phyloP scores from a whole-genome alignment of 1,140 invertebrate genomes.

The Schlechtendalia chinensis region DNA sequence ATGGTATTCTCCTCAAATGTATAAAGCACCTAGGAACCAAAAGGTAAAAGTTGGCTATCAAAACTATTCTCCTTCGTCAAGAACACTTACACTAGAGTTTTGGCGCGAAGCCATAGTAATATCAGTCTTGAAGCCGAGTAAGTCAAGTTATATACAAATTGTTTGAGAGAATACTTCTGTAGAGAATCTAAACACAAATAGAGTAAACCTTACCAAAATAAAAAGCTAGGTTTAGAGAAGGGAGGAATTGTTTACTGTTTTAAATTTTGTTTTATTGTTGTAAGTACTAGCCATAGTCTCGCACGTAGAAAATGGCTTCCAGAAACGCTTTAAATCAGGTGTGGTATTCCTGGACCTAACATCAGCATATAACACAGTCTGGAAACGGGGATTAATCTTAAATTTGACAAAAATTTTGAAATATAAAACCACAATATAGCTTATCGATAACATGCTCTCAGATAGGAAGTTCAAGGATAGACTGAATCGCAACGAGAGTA shows the following conservation, averaged over 20 bases:
- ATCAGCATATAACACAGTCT: constrained; percentile 32
- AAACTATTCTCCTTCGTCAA: not conserved
- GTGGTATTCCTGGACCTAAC: constrained; percentile 23
- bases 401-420: constrained; percentile 12
- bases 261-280: no score
- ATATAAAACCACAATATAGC: constrained; percentile 8
- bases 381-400: not conserved
- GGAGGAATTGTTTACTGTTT: constrained; percentile 21
- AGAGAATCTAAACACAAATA: constrained; percentile 33
- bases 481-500: not conserved
- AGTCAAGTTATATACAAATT: constrained; percentile 34
- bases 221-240: constrained; percentile 34
- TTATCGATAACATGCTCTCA: constrained; percentile 35
- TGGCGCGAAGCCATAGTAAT: constrained; percentile 16
- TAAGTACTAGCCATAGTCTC: constrained; percentile 24
- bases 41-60: not conserved
- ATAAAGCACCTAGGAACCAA: not conserved
- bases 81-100: not conserved
- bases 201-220: not conserved
- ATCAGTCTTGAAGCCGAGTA: constrained; percentile 23
- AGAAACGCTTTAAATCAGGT: constrained; percentile 17
- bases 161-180: constrained; percentile 28
- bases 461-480: constrained; percentile 22
- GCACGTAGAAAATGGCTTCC: constrained; percentile 40
- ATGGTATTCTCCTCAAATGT: not conserved